These are phyloP conservation scores for Ctenodactylus gundi DNA, from an alignment of 2,113 vertebrate genomes.

Conservation along the genomic window DNA sequence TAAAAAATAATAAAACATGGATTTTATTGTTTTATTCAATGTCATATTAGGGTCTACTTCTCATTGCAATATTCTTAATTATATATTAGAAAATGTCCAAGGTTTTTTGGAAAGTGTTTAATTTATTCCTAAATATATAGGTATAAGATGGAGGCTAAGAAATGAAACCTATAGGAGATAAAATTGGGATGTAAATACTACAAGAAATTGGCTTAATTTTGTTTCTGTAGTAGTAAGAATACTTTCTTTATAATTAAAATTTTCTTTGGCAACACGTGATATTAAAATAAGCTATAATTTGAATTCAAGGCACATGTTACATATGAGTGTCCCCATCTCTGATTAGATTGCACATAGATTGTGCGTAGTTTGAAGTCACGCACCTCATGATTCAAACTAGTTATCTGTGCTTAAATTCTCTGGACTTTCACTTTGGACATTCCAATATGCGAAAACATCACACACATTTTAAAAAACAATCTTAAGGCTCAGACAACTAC, in stretches of 20 bases:
- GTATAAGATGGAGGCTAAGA: background rate
- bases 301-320: accelerated
- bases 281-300: background rate
- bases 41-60: background rate
- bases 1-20: background rate
- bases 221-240: background rate
- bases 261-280: background rate
- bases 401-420: background rate
- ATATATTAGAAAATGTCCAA: background rate
- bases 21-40: background rate
- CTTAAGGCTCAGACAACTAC: background rate
- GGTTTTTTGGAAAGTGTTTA: background rate
- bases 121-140: background rate
- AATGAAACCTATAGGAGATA: background rate
- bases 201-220: background rate
- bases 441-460: background rate
- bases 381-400: background rate
- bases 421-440: background rate
- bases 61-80: background rate
- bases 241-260: background rate
- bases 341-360: background rate
- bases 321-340: background rate
- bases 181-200: background rate
- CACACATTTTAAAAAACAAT: background rate
- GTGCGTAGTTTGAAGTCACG: background rate